Base-by-base conservation (phyloP, 1,140 invertebrate genomes). In the Drosophila auraria region DNA sequence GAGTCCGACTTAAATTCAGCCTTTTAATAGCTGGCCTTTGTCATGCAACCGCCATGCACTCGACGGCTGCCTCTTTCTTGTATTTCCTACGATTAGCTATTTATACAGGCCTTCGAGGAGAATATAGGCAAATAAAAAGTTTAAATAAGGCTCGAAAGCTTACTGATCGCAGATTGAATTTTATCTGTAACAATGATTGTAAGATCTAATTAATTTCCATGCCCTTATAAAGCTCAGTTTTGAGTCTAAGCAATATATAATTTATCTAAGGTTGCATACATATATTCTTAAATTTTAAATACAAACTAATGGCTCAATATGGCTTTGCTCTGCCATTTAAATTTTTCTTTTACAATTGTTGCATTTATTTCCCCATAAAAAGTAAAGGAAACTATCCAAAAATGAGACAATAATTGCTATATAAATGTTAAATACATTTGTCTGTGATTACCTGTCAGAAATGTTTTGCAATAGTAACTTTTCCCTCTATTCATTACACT, bases 1-100 rank as follows among this genome's bases (percentile, higher is more conserved):
- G 70, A 75, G 50, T 60, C 33, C 17, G 27, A 59, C 51, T 59
- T 40, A 38, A 58, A 58, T 33, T 54, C 40, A 59, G 49, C 64
- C 65, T 87, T 87, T 78, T 78, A 81, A 84, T 83, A 81, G 72
- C 65, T 76, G 69, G 40, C 66, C 71, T 71, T 87, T 80, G 72
- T 71, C 77, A 87, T 78, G 83, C 80, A 74, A 78, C 60, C 66
- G 47, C 80, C 62, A 40, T 71, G 68, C 59, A 20, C 45, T 64
- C 40, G 53, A 47, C 62, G 51, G 44, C 53, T 62, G 51, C 75
- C 51, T 49, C 30, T 71, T 79, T 66, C 57, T 60, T 73, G 76
- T 66, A 72, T 40, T 71, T 64, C 53, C 69, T 50, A 65, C 53
- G 80, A 87, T 64, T 82, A 78, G 73, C 62, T 77, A 70, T 70